Conservation (phyloP, 2,888 invertebrate genomes). For the Ceraclea dissimilis region DNA sequence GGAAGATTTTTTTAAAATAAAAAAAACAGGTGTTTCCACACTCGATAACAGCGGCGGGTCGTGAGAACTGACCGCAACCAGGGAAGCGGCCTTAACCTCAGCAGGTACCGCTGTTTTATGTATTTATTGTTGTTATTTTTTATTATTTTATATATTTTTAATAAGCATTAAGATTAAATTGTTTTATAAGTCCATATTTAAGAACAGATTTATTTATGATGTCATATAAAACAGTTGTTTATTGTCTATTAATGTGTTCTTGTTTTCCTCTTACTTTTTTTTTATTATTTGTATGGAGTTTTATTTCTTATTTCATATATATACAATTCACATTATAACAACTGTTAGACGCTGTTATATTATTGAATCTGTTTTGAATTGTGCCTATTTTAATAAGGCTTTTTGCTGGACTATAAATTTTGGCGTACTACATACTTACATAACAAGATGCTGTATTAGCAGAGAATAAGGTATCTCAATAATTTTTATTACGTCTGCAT, state of each 20-base stretch:
- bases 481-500: too few relatives aligned
- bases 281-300: not conserved
- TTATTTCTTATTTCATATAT: not conserved
- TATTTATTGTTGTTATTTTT: not conserved
- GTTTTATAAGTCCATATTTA: not conserved
- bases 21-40: slow-evolving; percentile 1
- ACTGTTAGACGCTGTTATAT: not conserved
- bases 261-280: not conserved
- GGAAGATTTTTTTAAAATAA: not conserved
- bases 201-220: not conserved
- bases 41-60: not conserved
- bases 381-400: not conserved
- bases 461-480: too few relatives aligned
- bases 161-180: slow-evolving; percentile 2
- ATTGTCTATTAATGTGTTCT: not conserved
- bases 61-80: slow-evolving; percentile 2
- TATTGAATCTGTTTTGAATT: not conserved
- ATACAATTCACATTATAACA: too few relatives aligned
- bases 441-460: not conserved
- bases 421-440: not conserved
- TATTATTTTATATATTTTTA: slow-evolving; percentile 1
- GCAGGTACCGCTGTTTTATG: not conserved
- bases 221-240: not conserved
- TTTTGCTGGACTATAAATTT: not conserved
- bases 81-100: slow-evolving; percentile 1